Conservation (phyloP, 2,113 vertebrate genomes). For the Rhinoderma darwinii region DNA sequence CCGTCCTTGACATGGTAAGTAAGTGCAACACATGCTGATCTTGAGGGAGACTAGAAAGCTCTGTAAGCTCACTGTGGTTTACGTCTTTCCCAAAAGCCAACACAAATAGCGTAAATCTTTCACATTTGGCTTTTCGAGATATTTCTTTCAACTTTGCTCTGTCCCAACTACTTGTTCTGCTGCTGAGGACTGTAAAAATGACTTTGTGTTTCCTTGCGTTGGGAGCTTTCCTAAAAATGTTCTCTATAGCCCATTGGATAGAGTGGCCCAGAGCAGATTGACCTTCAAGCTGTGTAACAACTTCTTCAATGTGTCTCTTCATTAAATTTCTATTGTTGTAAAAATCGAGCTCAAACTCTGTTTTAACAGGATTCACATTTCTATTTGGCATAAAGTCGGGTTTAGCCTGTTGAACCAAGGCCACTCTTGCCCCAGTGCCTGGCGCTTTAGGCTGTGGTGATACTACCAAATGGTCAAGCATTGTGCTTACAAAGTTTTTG, state of each 20-base stretch:
- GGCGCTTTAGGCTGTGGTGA: constrained; percentile 65
- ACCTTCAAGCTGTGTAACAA: constrained; percentile 71
- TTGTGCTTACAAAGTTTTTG: constrained; percentile 75
- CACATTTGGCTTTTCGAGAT: constrained; percentile 77
- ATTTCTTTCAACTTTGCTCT: constrained; percentile 70
- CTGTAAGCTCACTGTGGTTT: constrained; percentile 68
- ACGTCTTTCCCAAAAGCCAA: constrained; percentile 72
- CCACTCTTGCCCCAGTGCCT: constrained; percentile 68
- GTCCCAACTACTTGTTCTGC: constrained; percentile 75
- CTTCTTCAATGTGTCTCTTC: constrained; percentile 73
- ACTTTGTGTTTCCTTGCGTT: constrained; percentile 69
- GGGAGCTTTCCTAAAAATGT: constrained; percentile 71
- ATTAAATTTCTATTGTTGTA: constrained; percentile 68
- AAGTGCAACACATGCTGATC: constrained; percentile 81
- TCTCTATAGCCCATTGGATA: constrained; percentile 75
- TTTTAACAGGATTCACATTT: constrained; percentile 61
- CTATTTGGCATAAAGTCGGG: constrained; percentile 63
- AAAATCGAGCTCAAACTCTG: constrained; percentile 76
- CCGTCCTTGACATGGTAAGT: constrained; percentile 61
- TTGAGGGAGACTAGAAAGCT: constrained; percentile 74
- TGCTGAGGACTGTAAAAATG: constrained; percentile 76
- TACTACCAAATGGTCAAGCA: constrained; percentile 77
- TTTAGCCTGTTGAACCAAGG: constrained; percentile 76
- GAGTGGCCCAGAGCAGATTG: constrained; percentile 72
- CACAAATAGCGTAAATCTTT: constrained; percentile 80